phyloP scores from a whole-genome alignment of 1,140 invertebrate genomes.

The Sycophaga agraensis region DNA sequence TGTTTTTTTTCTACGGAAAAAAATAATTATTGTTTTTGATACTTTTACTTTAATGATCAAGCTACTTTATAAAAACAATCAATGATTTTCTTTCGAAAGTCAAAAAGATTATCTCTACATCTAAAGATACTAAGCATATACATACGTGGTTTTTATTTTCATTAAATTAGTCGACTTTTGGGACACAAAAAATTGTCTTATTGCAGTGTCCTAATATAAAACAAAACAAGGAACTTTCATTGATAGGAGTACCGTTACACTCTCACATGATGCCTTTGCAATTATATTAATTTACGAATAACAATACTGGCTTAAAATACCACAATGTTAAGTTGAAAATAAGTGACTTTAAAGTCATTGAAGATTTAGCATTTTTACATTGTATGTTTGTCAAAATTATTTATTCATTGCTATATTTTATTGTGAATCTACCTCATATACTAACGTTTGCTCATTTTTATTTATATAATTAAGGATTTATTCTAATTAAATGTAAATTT shows the following conservation, averaged over 20 bases:
- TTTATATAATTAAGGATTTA: too few relatives aligned
- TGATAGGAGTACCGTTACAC: slow-evolving; percentile 6
- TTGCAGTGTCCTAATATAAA: slow-evolving; percentile 16
- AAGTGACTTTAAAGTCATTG: neutral
- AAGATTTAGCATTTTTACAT: slow-evolving; percentile 5
- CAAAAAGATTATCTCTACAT: neutral
- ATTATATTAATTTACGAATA: neutral
- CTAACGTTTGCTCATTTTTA: too few relatives aligned
- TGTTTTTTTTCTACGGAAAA: neutral
- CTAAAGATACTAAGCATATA: neutral
- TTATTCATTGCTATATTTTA: too few relatives aligned
- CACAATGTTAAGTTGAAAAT: neutral
- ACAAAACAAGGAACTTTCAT: slow-evolving; percentile 24
- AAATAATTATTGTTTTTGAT: slow-evolving; percentile 11
- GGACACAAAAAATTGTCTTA: slow-evolving; percentile 5
- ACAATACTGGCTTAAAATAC: slow-evolving; percentile 25
- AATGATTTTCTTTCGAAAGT: slow-evolving; percentile 2
- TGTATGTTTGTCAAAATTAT: neutral
- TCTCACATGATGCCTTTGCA: neutral
- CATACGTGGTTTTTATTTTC: slow-evolving; percentile 11
- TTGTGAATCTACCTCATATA: too few relatives aligned
- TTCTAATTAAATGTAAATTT: too few relatives aligned
- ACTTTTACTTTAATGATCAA: neutral
- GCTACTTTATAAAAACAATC: neutral
- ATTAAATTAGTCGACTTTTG: neutral